These are phyloP conservation scores for Phenacoccus solenopsis DNA, from an alignment of 1,140 invertebrate genomes.

Conservation along the genomic window DNA sequence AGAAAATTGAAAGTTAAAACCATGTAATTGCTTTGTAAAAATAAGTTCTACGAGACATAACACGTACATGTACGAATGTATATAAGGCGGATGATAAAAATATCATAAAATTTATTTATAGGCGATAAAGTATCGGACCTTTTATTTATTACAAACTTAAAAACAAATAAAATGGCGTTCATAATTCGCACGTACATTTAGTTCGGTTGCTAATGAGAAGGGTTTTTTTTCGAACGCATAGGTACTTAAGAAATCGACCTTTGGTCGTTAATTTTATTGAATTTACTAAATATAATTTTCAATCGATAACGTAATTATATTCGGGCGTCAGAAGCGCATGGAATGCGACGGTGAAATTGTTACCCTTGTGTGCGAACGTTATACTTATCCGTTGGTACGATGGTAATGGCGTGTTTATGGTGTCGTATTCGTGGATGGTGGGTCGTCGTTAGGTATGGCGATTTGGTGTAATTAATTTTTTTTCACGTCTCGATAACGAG, in stretches of 20 bases:
- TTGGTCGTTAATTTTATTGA: neutral
- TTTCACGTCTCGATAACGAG: too few relatives aligned
- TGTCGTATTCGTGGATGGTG: neutral
- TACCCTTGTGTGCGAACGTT: neutral
- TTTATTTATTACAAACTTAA: constrained; percentile 16
- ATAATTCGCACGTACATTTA: constrained; percentile 2
- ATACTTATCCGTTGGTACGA: neutral
- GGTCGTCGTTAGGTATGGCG: neutral
- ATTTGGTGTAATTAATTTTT: neutral
- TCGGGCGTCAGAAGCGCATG: neutral
- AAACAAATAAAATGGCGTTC: constrained; percentile 12
- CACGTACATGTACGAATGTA: neutral
- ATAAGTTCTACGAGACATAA: constrained; percentile 2
- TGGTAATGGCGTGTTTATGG: neutral
- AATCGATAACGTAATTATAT: neutral
- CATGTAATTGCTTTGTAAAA: constrained; percentile 12
- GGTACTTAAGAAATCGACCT: neutral
- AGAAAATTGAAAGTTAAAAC: too few relatives aligned
- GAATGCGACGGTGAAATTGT: neutral
- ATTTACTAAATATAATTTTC: neutral
- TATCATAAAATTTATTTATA: constrained; percentile 15
- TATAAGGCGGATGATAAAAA: constrained; percentile 10
- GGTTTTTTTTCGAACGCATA: neutral
- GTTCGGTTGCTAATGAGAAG: neutral
- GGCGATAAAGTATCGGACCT: constrained; percentile 9